Evolutionary conservation across 2,113 vertebrate genomes (phyloP), one percentile per base, ranked within the genome.

Genomic region (Actenoides hombroni): DNA sequence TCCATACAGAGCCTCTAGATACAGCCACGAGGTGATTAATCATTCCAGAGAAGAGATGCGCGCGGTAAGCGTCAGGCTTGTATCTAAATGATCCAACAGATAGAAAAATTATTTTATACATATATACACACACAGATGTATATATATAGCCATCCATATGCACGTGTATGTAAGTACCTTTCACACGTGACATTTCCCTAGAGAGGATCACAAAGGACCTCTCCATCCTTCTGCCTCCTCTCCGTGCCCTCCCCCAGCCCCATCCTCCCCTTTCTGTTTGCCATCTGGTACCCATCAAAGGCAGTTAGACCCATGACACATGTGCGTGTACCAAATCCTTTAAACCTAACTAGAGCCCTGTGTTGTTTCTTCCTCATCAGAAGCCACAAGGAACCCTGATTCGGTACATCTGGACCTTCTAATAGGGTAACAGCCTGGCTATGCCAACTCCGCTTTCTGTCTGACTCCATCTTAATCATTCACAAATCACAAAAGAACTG

Each of bases 201-300:
- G 28, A 76, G 71, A 46, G 39, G 75, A 76, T 93, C 75, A 86
- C 92, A 90, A 91, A 92, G 67, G 71, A 78, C 57, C 19, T 81
- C 67, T 78, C 79, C 84, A 68, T 20, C 69, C 69, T 71, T 17
- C 67, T 71, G 39, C 56, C 91, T 92, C 85, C 6, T 10, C 5
- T 1, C 90, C 6, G 3, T 71, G 87, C 56, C 73, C 64, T 84
- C 33, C 79, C 91, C 64, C 3, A 0, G 40, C 85, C 88, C 73
- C 83, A 78, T 51, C 83, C 88, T 86, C 83, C 77, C 76, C 83
- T 86, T 37, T 92, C 95, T 88, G 77, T 78, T 93, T 86, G 92
- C 94, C 96, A 96, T 95, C 96, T 96, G 96, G 86, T 95, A 91
- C 94, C 94, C 95, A 96, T 96, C 96, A 94, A 94, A 95, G 95